phyloP scores from a whole-genome alignment of 2,797 vertebrate genomes.

The Lacerta viridis region DNA sequence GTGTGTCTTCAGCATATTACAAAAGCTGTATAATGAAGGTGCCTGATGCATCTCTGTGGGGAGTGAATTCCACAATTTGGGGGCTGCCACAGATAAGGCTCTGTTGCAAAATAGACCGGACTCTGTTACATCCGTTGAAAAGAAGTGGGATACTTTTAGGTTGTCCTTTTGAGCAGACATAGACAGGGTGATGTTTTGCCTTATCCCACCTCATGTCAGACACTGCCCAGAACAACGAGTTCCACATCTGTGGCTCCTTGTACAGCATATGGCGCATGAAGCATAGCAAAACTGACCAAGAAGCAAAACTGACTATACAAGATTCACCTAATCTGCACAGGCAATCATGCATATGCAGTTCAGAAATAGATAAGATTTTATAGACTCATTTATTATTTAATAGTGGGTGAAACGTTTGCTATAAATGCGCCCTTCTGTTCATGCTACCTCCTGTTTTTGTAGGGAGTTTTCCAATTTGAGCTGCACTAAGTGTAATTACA shows the following conservation, averaged over 20 bases:
- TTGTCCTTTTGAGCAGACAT: too few species aligned
- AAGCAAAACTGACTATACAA: not conserved
- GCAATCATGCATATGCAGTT: constrained; percentile 28
- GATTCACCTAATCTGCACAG: not conserved
- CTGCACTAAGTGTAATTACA: constrained; percentile 18
- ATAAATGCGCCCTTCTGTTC: not conserved
- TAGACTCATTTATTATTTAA: not conserved
- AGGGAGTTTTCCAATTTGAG: constrained; percentile 4
- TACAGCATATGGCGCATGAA: not conserved
- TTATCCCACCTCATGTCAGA: not conserved
- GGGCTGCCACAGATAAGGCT: not conserved
- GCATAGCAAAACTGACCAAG: not conserved
- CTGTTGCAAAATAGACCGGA: not conserved
- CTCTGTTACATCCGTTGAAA: not conserved
- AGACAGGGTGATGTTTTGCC: not conserved
- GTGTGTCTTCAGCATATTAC: too few species aligned
- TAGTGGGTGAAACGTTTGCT: not conserved
- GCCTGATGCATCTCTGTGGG: too few species aligned
- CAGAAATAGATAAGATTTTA: not conserved
- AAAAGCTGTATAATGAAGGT: not conserved
- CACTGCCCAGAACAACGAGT: not conserved
- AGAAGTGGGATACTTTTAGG: not conserved
- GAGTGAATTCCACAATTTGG: too few species aligned
- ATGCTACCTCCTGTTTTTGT: not conserved
- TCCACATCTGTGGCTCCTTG: not conserved